These are phyloP conservation scores for Enchytraeus crypticus DNA, from an alignment of 2,888 invertebrate genomes.

Conservation along the genomic window DNA sequence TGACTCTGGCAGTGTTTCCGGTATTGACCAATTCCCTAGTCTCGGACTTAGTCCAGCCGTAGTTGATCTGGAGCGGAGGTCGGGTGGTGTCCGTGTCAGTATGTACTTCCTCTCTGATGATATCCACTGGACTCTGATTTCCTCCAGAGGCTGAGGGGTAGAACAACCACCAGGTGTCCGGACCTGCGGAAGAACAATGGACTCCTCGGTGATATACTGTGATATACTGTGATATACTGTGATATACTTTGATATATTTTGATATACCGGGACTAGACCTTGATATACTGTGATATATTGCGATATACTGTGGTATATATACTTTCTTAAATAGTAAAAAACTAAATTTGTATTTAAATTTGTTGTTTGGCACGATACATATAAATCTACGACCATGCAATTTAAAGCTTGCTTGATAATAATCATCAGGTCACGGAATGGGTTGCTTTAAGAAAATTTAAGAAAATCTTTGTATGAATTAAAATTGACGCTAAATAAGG, in stretches of 20 bases:
- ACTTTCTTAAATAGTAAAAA: not conserved
- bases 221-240: too few species aligned
- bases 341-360: not conserved
- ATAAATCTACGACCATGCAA: not conserved
- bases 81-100: not conserved
- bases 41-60: not conserved
- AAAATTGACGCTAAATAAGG: too few species aligned
- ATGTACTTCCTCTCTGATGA: constrained; percentile 11
- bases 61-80: constrained; percentile 10
- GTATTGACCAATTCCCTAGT: constrained; percentile 6
- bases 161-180: constrained; percentile 17
- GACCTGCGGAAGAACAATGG: not conserved
- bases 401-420: too few species aligned
- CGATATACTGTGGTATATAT: too few species aligned
- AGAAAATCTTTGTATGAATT: too few species aligned
- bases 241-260: not conserved
- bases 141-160: constrained; percentile 15
- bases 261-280: not conserved
- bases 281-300: too few species aligned
- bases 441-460: too few species aligned
- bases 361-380: not conserved
- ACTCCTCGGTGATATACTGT: too few species aligned
- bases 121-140: constrained; percentile 14
- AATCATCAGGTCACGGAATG: too few species aligned
- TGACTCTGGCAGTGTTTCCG: constrained; percentile 8